Conservation (phyloP, 2,888 invertebrate species). For the Drosophila prostipennis region DNA sequence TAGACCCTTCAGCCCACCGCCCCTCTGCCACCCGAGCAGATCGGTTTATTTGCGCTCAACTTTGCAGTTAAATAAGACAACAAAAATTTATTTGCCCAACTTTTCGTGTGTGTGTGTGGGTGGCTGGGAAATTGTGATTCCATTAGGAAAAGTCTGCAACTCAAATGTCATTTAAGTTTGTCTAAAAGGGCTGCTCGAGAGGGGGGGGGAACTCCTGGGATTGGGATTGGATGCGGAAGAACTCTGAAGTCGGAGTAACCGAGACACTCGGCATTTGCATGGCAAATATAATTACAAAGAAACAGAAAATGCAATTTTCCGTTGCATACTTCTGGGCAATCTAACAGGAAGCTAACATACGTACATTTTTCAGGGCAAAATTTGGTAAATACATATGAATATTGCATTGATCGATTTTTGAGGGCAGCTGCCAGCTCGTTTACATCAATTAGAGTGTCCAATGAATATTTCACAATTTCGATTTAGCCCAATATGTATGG, state of each 20-base stretch:
- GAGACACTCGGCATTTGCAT: slow-evolving; percentile 36
- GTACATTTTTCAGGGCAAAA: neutral
- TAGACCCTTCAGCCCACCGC: neutral
- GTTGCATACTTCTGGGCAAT: slow-evolving; percentile 31
- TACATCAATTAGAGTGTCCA: slow-evolving; percentile 61
- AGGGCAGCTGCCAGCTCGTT: slow-evolving; percentile 32
- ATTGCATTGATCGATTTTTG: slow-evolving; percentile 13
- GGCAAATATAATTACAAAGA: slow-evolving; percentile 46
- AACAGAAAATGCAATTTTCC: slow-evolving; percentile 41
- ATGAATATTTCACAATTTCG: slow-evolving; percentile 65
- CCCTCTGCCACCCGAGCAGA: slow-evolving; percentile 19
- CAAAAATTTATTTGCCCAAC: slow-evolving; percentile 50
- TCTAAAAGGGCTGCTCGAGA: slow-evolving; percentile 6
- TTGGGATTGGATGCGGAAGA: slow-evolving; percentile 7
- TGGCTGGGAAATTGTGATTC: slow-evolving; percentile 67
- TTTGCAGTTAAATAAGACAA: slow-evolving; percentile 71
- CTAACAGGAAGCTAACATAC: neutral
- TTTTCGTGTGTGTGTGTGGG: slow-evolving; percentile 33
- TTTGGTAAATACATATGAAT: slow-evolving; percentile 23
- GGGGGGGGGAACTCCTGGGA: slow-evolving; percentile 3
- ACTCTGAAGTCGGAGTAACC: slow-evolving; percentile 3
- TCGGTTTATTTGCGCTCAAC: slow-evolving; percentile 69
- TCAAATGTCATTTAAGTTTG: slow-evolving; percentile 75
- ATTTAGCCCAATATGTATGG: slow-evolving; percentile 31
- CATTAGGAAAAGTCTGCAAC: slow-evolving; percentile 75